Evolutionary conservation across 1,140 invertebrate species (phyloP), one percentile per base, ranked within the genome.

Genomic region (Drosophila fuyamai): DNA sequence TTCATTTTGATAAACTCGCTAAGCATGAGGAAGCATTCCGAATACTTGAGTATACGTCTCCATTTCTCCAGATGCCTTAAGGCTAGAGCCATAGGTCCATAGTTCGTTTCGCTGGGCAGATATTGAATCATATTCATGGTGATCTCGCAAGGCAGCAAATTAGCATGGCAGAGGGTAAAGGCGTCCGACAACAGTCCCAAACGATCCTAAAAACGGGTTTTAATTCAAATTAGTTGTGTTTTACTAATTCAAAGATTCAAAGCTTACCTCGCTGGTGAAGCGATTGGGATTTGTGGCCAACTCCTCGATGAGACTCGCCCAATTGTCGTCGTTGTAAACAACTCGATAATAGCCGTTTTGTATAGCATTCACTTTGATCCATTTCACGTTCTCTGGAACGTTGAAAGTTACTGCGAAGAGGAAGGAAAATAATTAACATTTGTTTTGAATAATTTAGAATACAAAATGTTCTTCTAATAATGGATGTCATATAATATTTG

Each of bases 361-460:
- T 81, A 97, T 96, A n/a, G 96, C 94, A 92, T 98, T 98, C 27
- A 96, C 95, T 93, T 98, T 98, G 46, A 98, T 95, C 95, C 97
- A 98, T 44, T 95, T 94, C 0, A 95, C 93, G 44, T 94, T 93
- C 41, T 93, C 91, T 40, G 94, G 92, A 13, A 96, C 92, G 76
- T 96, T 95, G 71, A 96, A 96, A 46, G 94, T 94, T 3, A 95
- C 95, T 32, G 29, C 6, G 8, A 32, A 32, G 5, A 32, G 7
- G 29, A 8, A 7, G 6, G 6, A 32, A 32, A 32, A 32, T 32
- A 7, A 7, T 32, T 32, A 32, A 7, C 29, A 32, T 32, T 6
- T 32, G 29, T 32, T 32, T 6, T 32, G 1, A 32, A 32, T 32
- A 32, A 6, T 32, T 32, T 18, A 18, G 1, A 18, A 18, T 1